Percentiles rank a stretch among this genome's conserved stretches.
phyloP scores from a whole-genome alignment of 1,140 invertebrate species.

The Babylonia areolata region DNA sequence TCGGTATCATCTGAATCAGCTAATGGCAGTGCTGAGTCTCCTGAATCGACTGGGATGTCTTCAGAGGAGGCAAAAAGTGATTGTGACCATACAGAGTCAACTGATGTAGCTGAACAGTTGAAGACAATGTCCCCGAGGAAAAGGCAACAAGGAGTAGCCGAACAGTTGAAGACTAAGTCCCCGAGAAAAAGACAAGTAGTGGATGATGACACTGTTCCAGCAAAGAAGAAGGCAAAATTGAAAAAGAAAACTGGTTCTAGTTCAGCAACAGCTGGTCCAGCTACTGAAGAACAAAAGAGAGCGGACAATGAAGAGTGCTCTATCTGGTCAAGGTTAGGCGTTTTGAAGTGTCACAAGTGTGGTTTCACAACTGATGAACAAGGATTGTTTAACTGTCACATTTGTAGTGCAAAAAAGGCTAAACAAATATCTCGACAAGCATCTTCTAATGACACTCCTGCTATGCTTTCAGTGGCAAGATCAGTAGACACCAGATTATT shows the following conservation, averaged over 20 bases:
- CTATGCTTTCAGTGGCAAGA: too few species aligned
- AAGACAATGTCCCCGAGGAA: too few species aligned
- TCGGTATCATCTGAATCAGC: too few species aligned
- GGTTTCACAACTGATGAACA: neutral
- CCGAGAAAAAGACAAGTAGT: neutral
- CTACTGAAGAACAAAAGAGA: too few species aligned
- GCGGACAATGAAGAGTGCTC: neutral
- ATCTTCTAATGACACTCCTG: too few species aligned
- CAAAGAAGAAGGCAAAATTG: neutral
- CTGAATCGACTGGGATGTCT: neutral
- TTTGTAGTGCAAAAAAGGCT: neutral
- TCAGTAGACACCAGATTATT: too few species aligned
- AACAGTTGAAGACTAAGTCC: too few species aligned
- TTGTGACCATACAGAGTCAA: too few species aligned
- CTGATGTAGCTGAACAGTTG: too few species aligned
- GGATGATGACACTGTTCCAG: neutral
- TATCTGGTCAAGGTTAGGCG: neutral
- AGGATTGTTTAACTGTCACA: neutral
- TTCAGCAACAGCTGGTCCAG: too few species aligned
- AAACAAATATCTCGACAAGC: neutral
- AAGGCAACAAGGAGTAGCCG: neutral
- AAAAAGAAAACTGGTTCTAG: neutral
- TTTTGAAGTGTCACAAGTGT: neutral
- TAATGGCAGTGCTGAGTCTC: neutral
- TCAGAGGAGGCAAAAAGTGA: too few species aligned